phyloP scores from a whole-genome alignment of 53 echinoderm and acorn worm genomes.

The Holothuria leucospilota region DNA sequence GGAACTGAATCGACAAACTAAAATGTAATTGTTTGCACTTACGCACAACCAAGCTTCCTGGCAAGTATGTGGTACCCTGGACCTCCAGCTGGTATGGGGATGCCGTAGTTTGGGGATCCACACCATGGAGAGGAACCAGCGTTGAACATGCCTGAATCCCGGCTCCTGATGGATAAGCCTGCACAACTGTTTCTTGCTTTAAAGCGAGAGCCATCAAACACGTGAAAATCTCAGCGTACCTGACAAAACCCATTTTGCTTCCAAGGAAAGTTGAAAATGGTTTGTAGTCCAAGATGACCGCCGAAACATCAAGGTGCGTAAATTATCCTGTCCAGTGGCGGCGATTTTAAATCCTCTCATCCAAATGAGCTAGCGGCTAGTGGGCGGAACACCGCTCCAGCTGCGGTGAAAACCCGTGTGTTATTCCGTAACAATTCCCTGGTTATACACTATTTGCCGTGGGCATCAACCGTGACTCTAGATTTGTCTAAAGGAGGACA shows the following conservation, averaged over 20 bases:
- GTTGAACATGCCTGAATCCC: neutral
- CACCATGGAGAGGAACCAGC: neutral
- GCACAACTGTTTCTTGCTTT: neutral
- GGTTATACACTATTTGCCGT: too few relatives aligned
- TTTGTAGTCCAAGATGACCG: too few relatives aligned
- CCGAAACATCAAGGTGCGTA: too few relatives aligned
- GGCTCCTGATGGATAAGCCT: neutral
- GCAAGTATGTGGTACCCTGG: neutral
- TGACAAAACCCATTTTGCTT: neutral
- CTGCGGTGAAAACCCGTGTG: too few relatives aligned
- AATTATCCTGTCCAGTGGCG: too few relatives aligned
- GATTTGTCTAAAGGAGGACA: too few relatives aligned
- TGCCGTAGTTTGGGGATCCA: neutral
- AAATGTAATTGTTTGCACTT: neutral
- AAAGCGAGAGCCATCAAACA: neutral
- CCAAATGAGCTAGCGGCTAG: too few relatives aligned
- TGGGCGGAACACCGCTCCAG: too few relatives aligned
- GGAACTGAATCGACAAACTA: too few relatives aligned
- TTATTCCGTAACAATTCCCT: too few relatives aligned
- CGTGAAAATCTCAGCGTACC: neutral
- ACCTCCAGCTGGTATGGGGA: neutral
- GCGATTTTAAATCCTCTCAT: too few relatives aligned
- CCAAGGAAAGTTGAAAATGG: neutral
- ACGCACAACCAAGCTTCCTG: neutral
- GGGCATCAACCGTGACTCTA: too few relatives aligned